These are phyloP conservation scores for Netelia fuscicornis DNA, from an alignment of 2,888 invertebrate species.

Conservation along the genomic window DNA sequence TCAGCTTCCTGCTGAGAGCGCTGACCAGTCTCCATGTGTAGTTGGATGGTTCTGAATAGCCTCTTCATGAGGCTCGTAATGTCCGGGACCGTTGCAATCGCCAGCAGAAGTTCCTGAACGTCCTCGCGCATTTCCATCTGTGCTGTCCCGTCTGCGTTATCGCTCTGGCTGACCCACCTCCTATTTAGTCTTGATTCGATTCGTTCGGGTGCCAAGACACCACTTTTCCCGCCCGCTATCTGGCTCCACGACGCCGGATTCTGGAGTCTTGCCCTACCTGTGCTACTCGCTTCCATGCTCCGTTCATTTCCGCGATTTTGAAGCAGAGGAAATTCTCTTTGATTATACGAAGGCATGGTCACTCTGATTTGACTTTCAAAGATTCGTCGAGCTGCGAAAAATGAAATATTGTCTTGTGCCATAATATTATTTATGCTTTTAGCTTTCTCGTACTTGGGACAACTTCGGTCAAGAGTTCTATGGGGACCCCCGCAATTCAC, in stretches of 20 bases:
- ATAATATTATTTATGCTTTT: conserved; percentile 3
- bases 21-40: too few relatives aligned
- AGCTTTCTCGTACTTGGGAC: conserved; percentile 8
- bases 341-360: not conserved
- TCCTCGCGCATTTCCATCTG: not conserved
- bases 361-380: not conserved
- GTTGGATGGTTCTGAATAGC: too few relatives aligned
- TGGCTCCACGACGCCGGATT: conserved; percentile 6
- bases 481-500: conserved; percentile 2
- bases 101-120: not conserved
- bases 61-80: too few relatives aligned
- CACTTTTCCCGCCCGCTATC: not conserved
- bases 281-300: too few relatives aligned
- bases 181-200: not conserved
- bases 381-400: conserved; percentile 16
- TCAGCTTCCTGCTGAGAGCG: too few relatives aligned
- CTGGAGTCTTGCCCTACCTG: too few relatives aligned
- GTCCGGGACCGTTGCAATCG: too few relatives aligned
- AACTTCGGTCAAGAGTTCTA: not conserved
- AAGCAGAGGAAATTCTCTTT: conserved; percentile 10
- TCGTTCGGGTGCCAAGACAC: not conserved
- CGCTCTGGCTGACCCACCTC: not conserved
- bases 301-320: not conserved
- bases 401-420: conserved; percentile 11
- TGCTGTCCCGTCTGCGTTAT: not conserved